phyloP scores from a whole-genome alignment of 2,113 vertebrate species.

The Cololabis saira region DNA sequence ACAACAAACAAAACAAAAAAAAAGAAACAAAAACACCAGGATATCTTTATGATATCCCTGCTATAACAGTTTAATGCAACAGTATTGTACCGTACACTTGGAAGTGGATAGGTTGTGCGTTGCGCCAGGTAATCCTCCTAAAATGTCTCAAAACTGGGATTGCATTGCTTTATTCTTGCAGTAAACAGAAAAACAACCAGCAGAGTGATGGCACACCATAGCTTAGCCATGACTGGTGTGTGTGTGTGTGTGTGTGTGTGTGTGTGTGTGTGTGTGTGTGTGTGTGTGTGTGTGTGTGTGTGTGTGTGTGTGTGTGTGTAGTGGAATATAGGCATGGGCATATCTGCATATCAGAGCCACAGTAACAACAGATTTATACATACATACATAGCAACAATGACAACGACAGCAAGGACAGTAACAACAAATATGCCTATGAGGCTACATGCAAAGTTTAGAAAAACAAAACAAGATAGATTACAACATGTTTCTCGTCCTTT shows the following conservation, averaged over 20 bases:
- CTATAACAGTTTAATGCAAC: not conserved
- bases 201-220: slow-evolving; percentile 45
- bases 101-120: slow-evolving; percentile 37
- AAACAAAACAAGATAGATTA: slow-evolving; percentile 22
- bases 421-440: slow-evolving; percentile 27
- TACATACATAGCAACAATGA: slow-evolving; percentile 26
- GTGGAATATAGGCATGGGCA: slow-evolving; percentile 13
- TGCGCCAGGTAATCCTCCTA: not conserved
- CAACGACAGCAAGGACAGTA: slow-evolving; percentile 31
- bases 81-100: not conserved
- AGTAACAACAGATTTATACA: slow-evolving; percentile 44
- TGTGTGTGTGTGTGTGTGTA: slow-evolving; percentile 27
- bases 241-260: slow-evolving; percentile 3
- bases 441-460: slow-evolving; percentile 63
- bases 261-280: no score
- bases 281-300: no score
- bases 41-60: not conserved
- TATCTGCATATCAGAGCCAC: slow-evolving; percentile 45
- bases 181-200: slow-evolving; percentile 25
- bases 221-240: slow-evolving; percentile 70
- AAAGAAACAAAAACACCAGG: no score
- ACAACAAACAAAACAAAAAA: no score
- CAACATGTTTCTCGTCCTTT: slow-evolving; percentile 3
- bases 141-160: not conserved
- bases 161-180: slow-evolving; percentile 18